Evolutionary conservation across 1,140 invertebrate species (phyloP).

Genomic region (Hypothenemus hampei): DNA sequence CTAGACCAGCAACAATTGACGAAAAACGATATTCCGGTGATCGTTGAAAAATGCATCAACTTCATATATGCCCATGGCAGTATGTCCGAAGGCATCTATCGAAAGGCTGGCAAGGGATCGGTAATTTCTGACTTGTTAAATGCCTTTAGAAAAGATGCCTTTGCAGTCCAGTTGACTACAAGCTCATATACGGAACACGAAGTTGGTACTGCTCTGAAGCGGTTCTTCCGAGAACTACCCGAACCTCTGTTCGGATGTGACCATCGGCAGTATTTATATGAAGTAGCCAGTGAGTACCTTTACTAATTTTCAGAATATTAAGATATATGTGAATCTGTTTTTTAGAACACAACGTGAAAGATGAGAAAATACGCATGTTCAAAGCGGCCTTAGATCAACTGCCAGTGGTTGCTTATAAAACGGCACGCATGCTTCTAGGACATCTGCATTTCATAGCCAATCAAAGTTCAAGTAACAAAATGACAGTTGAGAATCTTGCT

Average conservation of each 20-base stretch:
- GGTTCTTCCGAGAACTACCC: conserved; percentile 75
- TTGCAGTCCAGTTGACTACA: conserved; percentile 70
- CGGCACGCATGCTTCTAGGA: conserved; percentile 67
- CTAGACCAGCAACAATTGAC: conserved; percentile 82
- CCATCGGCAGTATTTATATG: conserved; percentile 41
- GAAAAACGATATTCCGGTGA: conserved; percentile 77
- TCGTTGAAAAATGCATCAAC: conserved; percentile 86
- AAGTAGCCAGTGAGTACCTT: conserved; percentile 41
- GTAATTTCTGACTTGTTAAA: conserved; percentile 70
- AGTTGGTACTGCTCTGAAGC: conserved; percentile 76
- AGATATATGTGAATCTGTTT: no score
- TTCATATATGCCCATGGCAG: conserved; percentile 81
- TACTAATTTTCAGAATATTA: neutral
- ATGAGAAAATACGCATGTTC: conserved; percentile 54
- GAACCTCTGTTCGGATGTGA: conserved; percentile 58
- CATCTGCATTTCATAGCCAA: conserved; percentile 76
- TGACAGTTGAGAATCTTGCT: conserved; percentile 76
- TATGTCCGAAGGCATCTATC: conserved; percentile 80
- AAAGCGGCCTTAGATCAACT: conserved; percentile 61
- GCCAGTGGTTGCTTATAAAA: conserved; percentile 64
- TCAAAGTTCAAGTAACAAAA: conserved; percentile 68
- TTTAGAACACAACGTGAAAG: conserved; percentile 50
- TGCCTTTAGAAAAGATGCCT: conserved; percentile 73
- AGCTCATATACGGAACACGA: conserved; percentile 77
- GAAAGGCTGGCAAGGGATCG: conserved; percentile 70